A percentile compares a stretch with the other conserved stretches of the same genome.
Evolutionary conservation across 2,888 invertebrate genomes (phyloP).

Genomic region (Clunio marinus): DNA sequence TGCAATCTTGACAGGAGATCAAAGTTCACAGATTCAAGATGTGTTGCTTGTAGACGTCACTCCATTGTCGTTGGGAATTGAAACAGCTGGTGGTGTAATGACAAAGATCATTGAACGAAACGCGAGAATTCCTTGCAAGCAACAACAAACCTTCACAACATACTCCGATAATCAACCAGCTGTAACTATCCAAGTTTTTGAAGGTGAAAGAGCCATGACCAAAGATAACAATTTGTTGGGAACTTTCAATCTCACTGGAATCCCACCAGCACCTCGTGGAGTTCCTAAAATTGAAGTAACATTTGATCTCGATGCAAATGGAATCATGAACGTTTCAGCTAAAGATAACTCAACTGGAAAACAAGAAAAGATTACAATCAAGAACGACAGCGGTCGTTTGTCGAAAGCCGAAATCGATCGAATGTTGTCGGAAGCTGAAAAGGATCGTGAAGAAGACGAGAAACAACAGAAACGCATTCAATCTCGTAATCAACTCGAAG

Average conservation of each 20-base stretch:
- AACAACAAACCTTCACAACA: conserved; percentile 71
- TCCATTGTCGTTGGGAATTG: conserved; percentile 68
- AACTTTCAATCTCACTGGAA: conserved; percentile 75
- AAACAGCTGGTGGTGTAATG: conserved; percentile 80
- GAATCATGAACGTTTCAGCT: conserved; percentile 76
- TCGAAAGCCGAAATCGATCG: conserved; percentile 83
- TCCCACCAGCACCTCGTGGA: conserved; percentile 80
- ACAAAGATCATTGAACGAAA: conserved; percentile 70
- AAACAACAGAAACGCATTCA: conserved; percentile 63
- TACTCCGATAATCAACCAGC: conserved; percentile 76
- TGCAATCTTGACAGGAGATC: conserved; percentile 65
- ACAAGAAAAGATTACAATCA: conserved; percentile 76
- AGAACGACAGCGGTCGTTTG: conserved; percentile 79
- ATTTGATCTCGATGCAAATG: conserved; percentile 86
- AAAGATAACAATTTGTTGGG: conserved; percentile 84
- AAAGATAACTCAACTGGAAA: conserved; percentile 75
- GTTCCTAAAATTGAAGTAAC: conserved; percentile 63
- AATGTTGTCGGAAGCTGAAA: conserved; percentile 77
- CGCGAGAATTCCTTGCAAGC: conserved; percentile 66
- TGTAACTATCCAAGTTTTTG: conserved; percentile 68
- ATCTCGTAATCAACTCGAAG: conserved; percentile 71
- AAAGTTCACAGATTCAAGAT: conserved; percentile 69
- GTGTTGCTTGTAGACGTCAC: conserved; percentile 66
- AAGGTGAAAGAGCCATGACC: conserved; percentile 79
- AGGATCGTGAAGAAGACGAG: conserved; percentile 71